Base-by-base conservation (phyloP, 1,140 invertebrate species). In the Helicoverpa zea region DNA sequence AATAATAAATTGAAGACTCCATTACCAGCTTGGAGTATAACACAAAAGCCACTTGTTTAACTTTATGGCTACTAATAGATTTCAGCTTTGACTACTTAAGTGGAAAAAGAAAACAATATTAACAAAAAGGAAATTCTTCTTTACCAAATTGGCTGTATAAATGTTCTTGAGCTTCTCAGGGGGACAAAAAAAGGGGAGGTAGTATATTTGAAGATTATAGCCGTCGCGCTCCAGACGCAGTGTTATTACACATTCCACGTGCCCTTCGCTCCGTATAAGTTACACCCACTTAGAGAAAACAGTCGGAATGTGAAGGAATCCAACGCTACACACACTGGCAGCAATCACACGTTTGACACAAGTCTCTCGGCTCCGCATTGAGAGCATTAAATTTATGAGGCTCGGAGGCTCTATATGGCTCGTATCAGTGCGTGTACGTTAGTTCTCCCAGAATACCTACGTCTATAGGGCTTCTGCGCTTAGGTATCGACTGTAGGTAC, bases 261-360 rank as follows among this genome's bases (percentile, higher is more conserved):
- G 54, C 63, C 52, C 59, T 51, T 10, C 61, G 73, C 54, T 56
- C 54, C 70, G 58, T 81, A 54, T 66, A 81, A 80, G 64, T 78
- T 81, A 83, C 82, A 83, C 74, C 59, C 74, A 83, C 79, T 81
- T 78, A 81, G 56, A 80, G 74, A 81, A 80, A 81, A 74, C 82
- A 80, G 58, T 43, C 68, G 79, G 61, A 51, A 74, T 80, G 79
- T 47, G 79, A 47, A 64, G 79, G 73, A 70, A 81, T 83, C 51
- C 63, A 16, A 16, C 35, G 74, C 18, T 72, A 59, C 66, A 70
- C 18, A 61, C 52, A 58, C 29, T 47, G 54, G 23, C 12, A 59
- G 56, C 54, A 59, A 61, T 59, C 58, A 61, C 54, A 13, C 52
- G 72, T 61, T 59, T 75, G 59, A 76, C 74, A 61, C 29, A 63